Base-by-base conservation (phyloP, 2,113 vertebrate species). In the Cinclus mexicanus region DNA sequence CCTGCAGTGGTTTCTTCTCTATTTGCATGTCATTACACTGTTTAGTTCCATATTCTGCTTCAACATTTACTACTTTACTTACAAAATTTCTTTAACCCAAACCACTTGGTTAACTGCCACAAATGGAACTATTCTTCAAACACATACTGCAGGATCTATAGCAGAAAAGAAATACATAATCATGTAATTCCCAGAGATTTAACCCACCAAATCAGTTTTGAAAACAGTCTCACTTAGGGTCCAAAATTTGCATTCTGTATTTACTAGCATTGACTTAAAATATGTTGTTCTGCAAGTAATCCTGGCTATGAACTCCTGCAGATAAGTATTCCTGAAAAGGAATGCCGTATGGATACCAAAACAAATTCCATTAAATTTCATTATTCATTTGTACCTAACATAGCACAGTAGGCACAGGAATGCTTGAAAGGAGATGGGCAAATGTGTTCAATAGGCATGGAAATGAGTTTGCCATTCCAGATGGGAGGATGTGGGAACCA, bases 391-490 rank as follows among this genome's bases (percentile, higher is more conserved):
- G 9, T 81, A 50, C 10, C 10, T 47, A 63, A 44, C 4, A n/a
- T 2, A 14, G 41, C 11, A 18, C 15, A 7, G 6, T 3, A 28
- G 69, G 31, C 8, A 50, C 0, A 17, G 53, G 10, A 35, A 47
- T 15, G 37, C 14, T 42, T 23, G 7, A 7, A n/a, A 2, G 31
- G 26, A 72, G 11, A 26, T 10, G 6, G n/a, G 11, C 6, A 49
- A 11, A 8, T 8, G n/a, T 17, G 41, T 18, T 46, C 24, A 17
- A 20, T 5, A n/a, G 28, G 21, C 7, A 14, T 4, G 6, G 67
- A 72, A 52, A 41, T 23, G 57, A 78, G 14, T 21, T 72, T 39
- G 20, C 42, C 19, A 23, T 47, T 14, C 17, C 35, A 79, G 33
- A 37, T 12, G 11, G 20, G 53, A 70, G 13, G 22, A 50, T 28